Base-by-base conservation (phyloP, 2,113 vertebrate genomes). In the Tichodroma muraria region DNA sequence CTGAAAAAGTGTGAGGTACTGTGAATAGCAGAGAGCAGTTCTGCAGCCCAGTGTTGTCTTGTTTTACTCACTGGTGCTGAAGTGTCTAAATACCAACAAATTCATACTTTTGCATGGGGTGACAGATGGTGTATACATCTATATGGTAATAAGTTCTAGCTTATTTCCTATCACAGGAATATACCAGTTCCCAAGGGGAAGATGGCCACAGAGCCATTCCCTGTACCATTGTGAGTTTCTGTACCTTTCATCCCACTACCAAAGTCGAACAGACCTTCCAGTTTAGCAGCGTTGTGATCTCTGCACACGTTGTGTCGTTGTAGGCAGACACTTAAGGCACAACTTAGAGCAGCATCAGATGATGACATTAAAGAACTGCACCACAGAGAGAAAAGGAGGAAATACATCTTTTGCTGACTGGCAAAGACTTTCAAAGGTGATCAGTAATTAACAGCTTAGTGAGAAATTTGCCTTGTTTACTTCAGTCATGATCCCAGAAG, bases 291-390 rank as follows among this genome's bases (percentile, higher is more conserved):
- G 4, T 6, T 44, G 7, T 3, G 68, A 61, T 42, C 57, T 35
- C 44, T 75, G 65, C 73, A 52, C n/a, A 15, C 30, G 1, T 37
- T 21, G n/a, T n/a, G 25, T n/a, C 1, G 0, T 16, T 10, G 1
- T 24, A 10, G 35, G 57, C 47, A 82, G 57, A 17, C 19, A 52
- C 35, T 60, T 79, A 42, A 44, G 38, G 42, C 64, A 73, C 52
- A 50, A 2, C 33, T 66, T 59, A 78, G 16, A 88, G 31, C 65
- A 78, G 47, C n/a, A 44, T 64, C 70, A 49, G 42, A 27, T 42
- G 75, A 75, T 75, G 65, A 49, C 85, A 65, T 73, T 77, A 69
- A 72, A 63, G 85, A 82, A 20, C 59, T 70, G 45, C 59, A 75
- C 50, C 66, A 19, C 15, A 69, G 73, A 73, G 56, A 49, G 40